phyloP scores from a whole-genome alignment of 92 coral and sea anemone species.

The Heliopora coerulea region DNA sequence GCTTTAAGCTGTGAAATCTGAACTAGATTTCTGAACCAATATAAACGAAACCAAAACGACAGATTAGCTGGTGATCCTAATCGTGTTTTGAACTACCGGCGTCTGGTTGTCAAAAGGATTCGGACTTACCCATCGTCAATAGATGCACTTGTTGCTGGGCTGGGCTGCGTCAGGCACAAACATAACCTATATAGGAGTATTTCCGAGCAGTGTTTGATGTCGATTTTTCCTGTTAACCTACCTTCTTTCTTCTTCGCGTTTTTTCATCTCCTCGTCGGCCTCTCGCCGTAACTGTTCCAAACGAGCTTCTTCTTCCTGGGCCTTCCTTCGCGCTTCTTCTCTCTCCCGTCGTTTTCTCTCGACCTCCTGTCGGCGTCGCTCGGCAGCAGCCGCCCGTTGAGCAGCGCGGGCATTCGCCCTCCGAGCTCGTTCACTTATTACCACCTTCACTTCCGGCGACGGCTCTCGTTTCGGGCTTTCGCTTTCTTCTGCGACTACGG shows the following conservation, averaged over 20 bases:
- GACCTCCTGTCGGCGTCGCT: constrained; percentile 87
- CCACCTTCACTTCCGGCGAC: constrained; percentile 30
- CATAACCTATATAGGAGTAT: no score
- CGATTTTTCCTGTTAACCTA: constrained; percentile 26
- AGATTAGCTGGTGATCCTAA: no score
- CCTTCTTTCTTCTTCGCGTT: constrained; percentile 84
- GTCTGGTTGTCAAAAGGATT: no score
- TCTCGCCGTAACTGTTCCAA: constrained; percentile 69
- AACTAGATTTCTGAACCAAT: no score
- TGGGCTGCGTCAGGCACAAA: no score
- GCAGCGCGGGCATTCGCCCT: constrained; percentile 81
- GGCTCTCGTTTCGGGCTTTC: neutral
- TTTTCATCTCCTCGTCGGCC: constrained; percentile 90
- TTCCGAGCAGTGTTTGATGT: no score
- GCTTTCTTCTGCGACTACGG: constrained; percentile 9
- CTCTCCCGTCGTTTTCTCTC: constrained; percentile 93
- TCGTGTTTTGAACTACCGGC: no score
- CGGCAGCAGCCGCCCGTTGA: constrained; percentile 98
- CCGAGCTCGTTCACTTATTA: constrained; percentile 54
- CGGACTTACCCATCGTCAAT: no score
- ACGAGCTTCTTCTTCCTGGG: constrained; percentile 83
- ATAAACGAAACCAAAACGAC: no score
- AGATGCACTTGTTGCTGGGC: no score
- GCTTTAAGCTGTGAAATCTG: no score
- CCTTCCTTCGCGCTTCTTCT: constrained; percentile 84